phyloP scores from a whole-genome alignment of 2,113 vertebrate genomes.

The Bagarius yarrelli region DNA sequence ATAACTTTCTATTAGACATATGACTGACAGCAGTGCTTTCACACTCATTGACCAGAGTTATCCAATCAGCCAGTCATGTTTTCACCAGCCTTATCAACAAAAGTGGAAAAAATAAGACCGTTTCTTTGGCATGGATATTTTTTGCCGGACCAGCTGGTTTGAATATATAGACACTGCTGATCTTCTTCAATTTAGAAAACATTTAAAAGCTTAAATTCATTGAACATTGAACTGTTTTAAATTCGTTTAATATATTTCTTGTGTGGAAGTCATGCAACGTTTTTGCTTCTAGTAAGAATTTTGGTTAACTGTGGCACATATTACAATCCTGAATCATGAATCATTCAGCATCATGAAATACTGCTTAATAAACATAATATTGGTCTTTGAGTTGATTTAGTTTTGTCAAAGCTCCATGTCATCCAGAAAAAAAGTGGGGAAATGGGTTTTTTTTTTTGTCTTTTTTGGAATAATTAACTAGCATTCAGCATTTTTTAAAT shows the following conservation, averaged over 20 bases:
- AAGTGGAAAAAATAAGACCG: neutral
- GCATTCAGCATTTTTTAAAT: neutral
- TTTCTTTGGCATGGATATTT: neutral
- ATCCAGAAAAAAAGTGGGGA: neutral
- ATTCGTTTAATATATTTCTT: too few species aligned
- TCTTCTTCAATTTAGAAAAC: neutral
- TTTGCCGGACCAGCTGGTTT: neutral
- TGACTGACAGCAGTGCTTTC: neutral
- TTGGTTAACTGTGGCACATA: too few species aligned
- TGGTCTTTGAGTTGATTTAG: too few species aligned
- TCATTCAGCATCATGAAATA: too few species aligned
- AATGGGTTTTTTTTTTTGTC: neutral
- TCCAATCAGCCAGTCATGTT: neutral
- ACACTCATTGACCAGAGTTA: neutral
- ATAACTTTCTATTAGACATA: neutral
- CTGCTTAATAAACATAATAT: too few species aligned
- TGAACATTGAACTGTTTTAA: too few species aligned
- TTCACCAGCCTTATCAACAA: neutral
- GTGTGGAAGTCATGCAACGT: too few species aligned
- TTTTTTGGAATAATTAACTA: neutral
- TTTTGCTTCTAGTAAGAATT: too few species aligned
- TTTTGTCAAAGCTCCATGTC: neutral
- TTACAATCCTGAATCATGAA: too few species aligned
- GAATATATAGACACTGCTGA: neutral
- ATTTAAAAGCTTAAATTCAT: too few species aligned